A percentile compares a stretch with the other conserved stretches of the same genome.
phyloP scores from a whole-genome alignment of 2,888 invertebrate species.

The Phortica okadai region DNA sequence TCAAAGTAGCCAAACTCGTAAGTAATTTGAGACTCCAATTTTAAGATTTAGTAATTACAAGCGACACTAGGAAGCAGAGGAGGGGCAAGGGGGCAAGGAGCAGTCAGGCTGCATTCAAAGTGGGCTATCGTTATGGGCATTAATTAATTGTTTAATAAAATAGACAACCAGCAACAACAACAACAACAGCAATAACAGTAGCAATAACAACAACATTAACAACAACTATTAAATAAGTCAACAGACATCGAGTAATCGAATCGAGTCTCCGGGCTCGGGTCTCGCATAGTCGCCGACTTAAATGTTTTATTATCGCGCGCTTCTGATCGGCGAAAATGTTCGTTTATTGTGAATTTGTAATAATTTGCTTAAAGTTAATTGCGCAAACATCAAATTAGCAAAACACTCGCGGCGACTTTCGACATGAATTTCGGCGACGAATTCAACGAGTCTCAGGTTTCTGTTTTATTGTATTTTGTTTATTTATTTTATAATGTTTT shows the following conservation, averaged over 20 bases:
- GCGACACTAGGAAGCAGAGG: neutral
- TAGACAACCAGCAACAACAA: neutral
- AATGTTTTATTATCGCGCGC: neutral
- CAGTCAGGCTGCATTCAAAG: neutral
- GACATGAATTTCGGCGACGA: too few species aligned
- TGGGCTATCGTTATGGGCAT: slow-evolving; percentile 12
- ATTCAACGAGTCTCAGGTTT: too few species aligned
- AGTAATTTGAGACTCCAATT: slow-evolving; percentile 4
- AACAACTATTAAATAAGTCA: neutral
- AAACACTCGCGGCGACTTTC: slow-evolving; percentile 13
- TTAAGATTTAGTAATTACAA: slow-evolving; percentile 15
- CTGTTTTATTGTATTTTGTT: too few species aligned
- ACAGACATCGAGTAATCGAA: neutral
- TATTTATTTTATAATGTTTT: too few species aligned
- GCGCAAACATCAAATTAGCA: slow-evolving; percentile 59
- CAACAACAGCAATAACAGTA: neutral
- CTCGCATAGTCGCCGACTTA: neutral
- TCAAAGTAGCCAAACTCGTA: neutral
- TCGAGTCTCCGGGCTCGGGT: neutral
- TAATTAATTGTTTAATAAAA: slow-evolving; percentile 30
- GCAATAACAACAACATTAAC: neutral
- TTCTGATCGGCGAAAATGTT: slow-evolving; percentile 6
- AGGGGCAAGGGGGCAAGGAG: neutral
- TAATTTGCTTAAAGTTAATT: slow-evolving; percentile 61
- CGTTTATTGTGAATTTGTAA: slow-evolving; percentile 40